Evolutionary conservation across 2,888 invertebrate species (phyloP).

Genomic region (Dryococelus australis): DNA sequence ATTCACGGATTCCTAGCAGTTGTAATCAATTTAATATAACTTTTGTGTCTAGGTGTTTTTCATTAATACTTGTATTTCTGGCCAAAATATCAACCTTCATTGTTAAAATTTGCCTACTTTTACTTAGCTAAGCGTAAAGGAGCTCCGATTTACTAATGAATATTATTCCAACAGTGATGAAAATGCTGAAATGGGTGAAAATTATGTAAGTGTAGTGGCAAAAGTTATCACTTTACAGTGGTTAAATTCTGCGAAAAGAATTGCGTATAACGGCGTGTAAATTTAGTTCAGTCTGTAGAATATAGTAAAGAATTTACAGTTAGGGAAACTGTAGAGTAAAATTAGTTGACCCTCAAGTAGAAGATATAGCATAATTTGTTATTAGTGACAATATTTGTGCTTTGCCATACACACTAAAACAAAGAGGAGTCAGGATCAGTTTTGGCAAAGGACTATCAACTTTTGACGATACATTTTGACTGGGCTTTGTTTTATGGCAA

Average conservation of each 20-base stretch:
- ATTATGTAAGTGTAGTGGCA: neutral
- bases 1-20: too few species aligned
- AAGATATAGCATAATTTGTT: neutral
- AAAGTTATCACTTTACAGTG: neutral
- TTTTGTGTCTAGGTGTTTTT: neutral
- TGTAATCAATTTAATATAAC: too few species aligned
- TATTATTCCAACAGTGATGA: conserved; percentile 19
- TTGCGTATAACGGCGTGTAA: neutral
- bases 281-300: neutral
- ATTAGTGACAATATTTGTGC: neutral
- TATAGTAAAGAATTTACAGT: neutral
- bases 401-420: neutral
- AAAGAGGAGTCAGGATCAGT: neutral
- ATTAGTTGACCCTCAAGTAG: conserved; percentile 22
- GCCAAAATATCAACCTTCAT: neutral
- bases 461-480: neutral
- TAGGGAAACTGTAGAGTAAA: neutral
- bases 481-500: too few species aligned
- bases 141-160: neutral
- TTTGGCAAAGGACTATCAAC: neutral
- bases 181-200: neutral
- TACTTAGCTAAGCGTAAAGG: neutral
- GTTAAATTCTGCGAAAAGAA: neutral
- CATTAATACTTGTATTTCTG: too few species aligned
- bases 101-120: neutral